These are phyloP conservation scores for Mesopsocus fuscifrons DNA, from an alignment of 2,888 invertebrate genomes.

Conservation along the genomic window DNA sequence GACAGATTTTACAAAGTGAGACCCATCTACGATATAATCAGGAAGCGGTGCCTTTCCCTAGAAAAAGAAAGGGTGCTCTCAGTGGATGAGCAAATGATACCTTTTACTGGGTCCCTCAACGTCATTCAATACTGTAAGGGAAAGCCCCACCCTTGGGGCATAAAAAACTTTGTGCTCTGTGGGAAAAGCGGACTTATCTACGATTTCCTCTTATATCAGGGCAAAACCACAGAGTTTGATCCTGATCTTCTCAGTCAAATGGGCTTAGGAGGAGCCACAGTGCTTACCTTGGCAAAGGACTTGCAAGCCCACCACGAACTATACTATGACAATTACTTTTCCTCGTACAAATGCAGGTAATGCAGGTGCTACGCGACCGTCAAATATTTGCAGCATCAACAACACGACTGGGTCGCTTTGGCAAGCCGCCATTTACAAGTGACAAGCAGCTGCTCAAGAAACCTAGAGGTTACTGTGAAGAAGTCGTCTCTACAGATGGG, in stretches of 20 bases:
- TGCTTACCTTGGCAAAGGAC: slow-evolving; percentile 10
- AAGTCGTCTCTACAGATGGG: not conserved
- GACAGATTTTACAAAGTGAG: slow-evolving; percentile 15
- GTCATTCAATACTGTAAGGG: slow-evolving; percentile 10
- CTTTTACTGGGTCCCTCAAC: no score
- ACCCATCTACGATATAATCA: slow-evolving; percentile 15
- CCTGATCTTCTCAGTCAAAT: slow-evolving; percentile 12
- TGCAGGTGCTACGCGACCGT: slow-evolving; percentile 9
- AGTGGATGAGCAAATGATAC: no score
- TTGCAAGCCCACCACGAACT: slow-evolving; percentile 9
- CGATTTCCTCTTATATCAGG: slow-evolving; percentile 21
- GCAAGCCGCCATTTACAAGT: slow-evolving; percentile 10
- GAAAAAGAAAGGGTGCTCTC: slow-evolving; percentile 26
- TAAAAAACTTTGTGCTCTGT: slow-evolving; percentile 18
- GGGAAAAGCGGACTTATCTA: slow-evolving; percentile 18
- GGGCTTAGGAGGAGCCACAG: slow-evolving; percentile 16
- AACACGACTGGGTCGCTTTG: slow-evolving; percentile 14
- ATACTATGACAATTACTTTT: slow-evolving; percentile 15
- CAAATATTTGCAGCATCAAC: slow-evolving; percentile 14
- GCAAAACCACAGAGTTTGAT: slow-evolving; percentile 13
- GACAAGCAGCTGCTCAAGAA: slow-evolving; percentile 10
- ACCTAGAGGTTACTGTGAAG: not conserved
- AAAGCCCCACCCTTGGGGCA: slow-evolving; percentile 17
- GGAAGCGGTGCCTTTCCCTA: slow-evolving; percentile 22
- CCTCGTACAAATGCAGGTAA: slow-evolving; percentile 13